Conservation (phyloP, 2,888 invertebrate species). For the Mellilla xanthometata region DNA sequence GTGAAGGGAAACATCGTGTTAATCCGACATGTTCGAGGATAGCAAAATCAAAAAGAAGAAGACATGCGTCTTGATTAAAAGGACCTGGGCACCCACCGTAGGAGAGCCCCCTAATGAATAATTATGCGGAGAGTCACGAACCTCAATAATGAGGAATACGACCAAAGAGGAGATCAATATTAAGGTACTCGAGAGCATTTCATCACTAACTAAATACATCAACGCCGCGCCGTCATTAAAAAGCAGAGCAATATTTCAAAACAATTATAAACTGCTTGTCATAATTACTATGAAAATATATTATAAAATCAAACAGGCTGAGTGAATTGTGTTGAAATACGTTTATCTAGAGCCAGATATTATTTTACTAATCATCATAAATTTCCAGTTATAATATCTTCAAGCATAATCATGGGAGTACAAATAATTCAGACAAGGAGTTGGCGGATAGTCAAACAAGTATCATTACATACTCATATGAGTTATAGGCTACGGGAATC, state of each 20-base stretch:
- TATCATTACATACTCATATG: conserved; percentile 8
- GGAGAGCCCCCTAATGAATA: no score
- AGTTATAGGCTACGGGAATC: conserved; percentile 7
- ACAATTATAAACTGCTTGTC: conserved; percentile 8
- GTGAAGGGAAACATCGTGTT: no score
- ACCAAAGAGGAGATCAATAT: no score
- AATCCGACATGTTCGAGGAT: no score
- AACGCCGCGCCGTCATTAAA: not conserved
- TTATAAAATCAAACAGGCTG: conserved; percentile 7
- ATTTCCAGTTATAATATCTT: conserved; percentile 2
- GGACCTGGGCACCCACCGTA: no score
- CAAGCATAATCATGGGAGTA: conserved; percentile 21
- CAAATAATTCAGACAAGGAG: conserved; percentile 31
- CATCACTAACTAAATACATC: conserved; percentile 1
- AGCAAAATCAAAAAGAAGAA: no score
- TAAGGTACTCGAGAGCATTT: no score
- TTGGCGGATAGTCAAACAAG: conserved; percentile 17
- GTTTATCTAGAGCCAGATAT: conserved; percentile 15
- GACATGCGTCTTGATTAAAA: no score
- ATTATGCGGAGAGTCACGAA: no score
- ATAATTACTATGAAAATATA: conserved; percentile 10
- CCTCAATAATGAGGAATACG: no score
- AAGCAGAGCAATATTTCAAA: conserved; percentile 2
- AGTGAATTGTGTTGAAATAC: conserved; percentile 15
- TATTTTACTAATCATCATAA: conserved; percentile 17